A percentile compares a stretch with the other conserved stretches of the same genome.
These are phyloP conservation scores for Epinephelus awoara DNA, from an alignment of 2,797 vertebrate genomes.

Conservation along the genomic window DNA sequence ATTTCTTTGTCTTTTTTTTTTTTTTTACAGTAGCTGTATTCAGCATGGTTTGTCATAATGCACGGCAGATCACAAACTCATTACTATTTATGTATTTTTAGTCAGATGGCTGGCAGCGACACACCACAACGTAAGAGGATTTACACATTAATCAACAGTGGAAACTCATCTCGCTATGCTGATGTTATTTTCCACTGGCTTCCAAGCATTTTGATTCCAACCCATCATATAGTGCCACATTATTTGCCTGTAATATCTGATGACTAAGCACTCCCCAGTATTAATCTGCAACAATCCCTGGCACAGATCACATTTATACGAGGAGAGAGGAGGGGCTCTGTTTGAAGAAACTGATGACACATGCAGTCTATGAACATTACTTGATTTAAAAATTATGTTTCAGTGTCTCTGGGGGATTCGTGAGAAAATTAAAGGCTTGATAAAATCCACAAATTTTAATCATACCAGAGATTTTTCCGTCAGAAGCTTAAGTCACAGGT, in stretches of 20 bases:
- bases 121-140: constrained; percentile 57
- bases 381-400: constrained; percentile 52
- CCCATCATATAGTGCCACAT: constrained; percentile 35
- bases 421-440: constrained; percentile 7
- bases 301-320: constrained; percentile 47
- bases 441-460: constrained; percentile 32
- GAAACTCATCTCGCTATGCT: constrained; percentile 49
- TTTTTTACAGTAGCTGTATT: constrained; percentile 18
- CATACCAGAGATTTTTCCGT: constrained; percentile 3
- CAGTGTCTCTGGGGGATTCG: constrained; percentile 12
- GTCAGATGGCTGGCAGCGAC: constrained; percentile 44
- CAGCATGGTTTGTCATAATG: not conserved
- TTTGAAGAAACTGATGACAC: constrained; percentile 64
- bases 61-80: constrained; percentile 36
- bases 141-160: constrained; percentile 64
- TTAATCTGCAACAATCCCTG: constrained; percentile 61
- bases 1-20: no score
- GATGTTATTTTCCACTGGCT: constrained; percentile 44
- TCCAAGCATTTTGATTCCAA: constrained; percentile 39
- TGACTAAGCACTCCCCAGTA: constrained; percentile 53
- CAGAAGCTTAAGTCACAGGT: not conserved
- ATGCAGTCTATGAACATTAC: constrained; percentile 31
- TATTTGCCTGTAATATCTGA: constrained; percentile 48
- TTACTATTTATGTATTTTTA: constrained; percentile 52
- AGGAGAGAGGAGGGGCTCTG: constrained; percentile 30